phyloP scores from a whole-genome alignment of 2,888 invertebrate genomes.

The Cepaea hortensis region DNA sequence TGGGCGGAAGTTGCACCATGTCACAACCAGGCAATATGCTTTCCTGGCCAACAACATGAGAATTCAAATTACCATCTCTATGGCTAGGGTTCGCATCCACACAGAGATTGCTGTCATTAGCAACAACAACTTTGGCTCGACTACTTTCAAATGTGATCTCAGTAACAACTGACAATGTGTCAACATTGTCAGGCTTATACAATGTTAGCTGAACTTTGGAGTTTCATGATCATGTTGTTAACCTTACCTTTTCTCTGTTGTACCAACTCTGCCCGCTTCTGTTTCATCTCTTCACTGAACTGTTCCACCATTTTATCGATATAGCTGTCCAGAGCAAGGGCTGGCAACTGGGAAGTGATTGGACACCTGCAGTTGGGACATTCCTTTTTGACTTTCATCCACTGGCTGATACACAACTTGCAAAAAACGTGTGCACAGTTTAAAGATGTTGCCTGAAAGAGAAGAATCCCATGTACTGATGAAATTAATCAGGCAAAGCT shows the following conservation, averaged over 20 bases:
- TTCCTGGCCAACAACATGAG: background rate
- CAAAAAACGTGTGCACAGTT: conserved; percentile 88
- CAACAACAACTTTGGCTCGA: background rate
- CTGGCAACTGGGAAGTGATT: conserved; percentile 64
- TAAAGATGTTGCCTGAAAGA: conserved; percentile 80
- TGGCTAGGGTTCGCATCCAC: background rate
- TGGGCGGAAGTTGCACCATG: background rate
- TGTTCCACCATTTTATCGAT: conserved; percentile 84
- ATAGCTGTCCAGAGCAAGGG: conserved; percentile 83
- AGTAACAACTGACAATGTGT: too few relatives aligned
- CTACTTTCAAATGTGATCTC: background rate
- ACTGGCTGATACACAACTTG: conserved; percentile 83
- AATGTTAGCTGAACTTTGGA: too few relatives aligned
- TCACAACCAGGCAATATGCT: background rate
- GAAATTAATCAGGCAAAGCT: background rate
- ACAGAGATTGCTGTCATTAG: background rate
- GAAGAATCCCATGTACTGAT: background rate
- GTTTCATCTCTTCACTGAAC: conserved; percentile 81
- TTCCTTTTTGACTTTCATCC: conserved; percentile 83
- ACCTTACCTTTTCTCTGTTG: conserved; percentile 76
- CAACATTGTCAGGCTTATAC: too few relatives aligned
- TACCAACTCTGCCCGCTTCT: conserved; percentile 79
- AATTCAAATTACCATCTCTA: background rate
- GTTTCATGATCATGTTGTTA: too few relatives aligned
- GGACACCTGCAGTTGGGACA: conserved; percentile 84